Base-by-base conservation (phyloP, 2,797 vertebrate genomes). In the Liparis tanakae region DNA sequence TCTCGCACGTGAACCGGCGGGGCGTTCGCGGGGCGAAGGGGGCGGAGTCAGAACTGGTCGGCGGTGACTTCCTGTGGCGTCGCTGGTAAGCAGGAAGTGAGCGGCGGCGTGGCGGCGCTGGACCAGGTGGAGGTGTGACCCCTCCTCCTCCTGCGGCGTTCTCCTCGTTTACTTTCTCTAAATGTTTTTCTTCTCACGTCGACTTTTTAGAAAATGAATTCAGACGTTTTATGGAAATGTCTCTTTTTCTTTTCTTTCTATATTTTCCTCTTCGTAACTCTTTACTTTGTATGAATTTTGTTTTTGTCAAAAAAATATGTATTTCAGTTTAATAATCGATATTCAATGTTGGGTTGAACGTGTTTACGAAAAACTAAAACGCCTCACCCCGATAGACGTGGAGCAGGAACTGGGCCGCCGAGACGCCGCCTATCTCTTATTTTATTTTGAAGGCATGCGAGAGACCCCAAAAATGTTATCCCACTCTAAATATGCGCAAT, bases 41-140 rank as follows among this genome's bases (percentile, higher is more conserved):
- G 72, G 60, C 8, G 12, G 67, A 55, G 62, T 53, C 53, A 33
- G 46, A 73, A 39, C 7, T 20, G 18, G 4, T 56, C 3, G 2
- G 8, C 7, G 57, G 61, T 9, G 55, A 54, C 66, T 57, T 63
- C 44, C 46, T 74, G 41, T 56, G 41, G 46, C 22, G 33, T 48
- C 22, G 6, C 18, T 3, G 34, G 18, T 4, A 6, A 30, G 44
- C 54, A 66, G 62, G 56, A 55, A 55, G 59, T 58, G 37, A 55
- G 37, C 48, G 39, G 39, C 46, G n/a, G 37, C 33, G 30, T 34
- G 30, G 54, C 34, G 54, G 54, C 10, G 57, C 39, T 59, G 7
- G 36, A 59, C 37, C 37, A 43, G 58, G 58, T 44, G 39, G 57
- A 14, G 36, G 25, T 30, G 25, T 30, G 25, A 30, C 25, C 25